Evolutionary conservation across 2,113 vertebrate species (phyloP).

Genomic region (Callospermophilus lateralis): DNA sequence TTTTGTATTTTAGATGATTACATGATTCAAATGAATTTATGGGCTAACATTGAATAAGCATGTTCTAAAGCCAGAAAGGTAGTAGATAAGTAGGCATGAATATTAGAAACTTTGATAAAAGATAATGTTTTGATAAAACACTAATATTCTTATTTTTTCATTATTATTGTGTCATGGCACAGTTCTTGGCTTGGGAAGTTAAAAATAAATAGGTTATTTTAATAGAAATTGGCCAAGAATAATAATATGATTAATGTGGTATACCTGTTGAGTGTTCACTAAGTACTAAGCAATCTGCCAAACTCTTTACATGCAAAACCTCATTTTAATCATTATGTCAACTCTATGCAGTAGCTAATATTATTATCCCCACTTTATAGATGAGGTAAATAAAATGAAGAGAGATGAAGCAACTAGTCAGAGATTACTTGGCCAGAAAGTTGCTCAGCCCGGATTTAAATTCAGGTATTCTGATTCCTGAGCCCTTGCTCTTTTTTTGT

Average conservation of each 20-base stretch:
- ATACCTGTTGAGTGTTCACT: slow-evolving; percentile 1
- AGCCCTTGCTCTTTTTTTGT: slow-evolving; percentile 30
- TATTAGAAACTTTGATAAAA: slow-evolving; percentile 12
- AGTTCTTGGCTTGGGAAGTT: slow-evolving; percentile 20
- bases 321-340: slow-evolving; percentile 26
- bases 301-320: neutral
- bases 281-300: neutral
- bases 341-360: slow-evolving; percentile 3
- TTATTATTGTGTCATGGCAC: neutral
- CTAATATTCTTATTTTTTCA: neutral
- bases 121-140: neutral
- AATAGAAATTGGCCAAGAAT: slow-evolving; percentile 9
- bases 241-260: slow-evolving; percentile 34
- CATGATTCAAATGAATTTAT: slow-evolving; percentile 40
- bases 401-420: neutral
- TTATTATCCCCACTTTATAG: slow-evolving; percentile 41
- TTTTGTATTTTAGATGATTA: slow-evolving; percentile 46
- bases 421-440: slow-evolving; percentile 1
- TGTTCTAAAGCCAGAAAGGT: slow-evolving; percentile 28
- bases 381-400: slow-evolving; percentile 43
- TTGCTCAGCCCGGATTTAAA: slow-evolving; percentile 43
- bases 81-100: neutral
- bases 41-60: neutral
- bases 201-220: slow-evolving; percentile 43
- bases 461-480: slow-evolving; percentile 36